Evolutionary conservation across 2,888 invertebrate genomes (phyloP).

Genomic region (Andrena marginata): DNA sequence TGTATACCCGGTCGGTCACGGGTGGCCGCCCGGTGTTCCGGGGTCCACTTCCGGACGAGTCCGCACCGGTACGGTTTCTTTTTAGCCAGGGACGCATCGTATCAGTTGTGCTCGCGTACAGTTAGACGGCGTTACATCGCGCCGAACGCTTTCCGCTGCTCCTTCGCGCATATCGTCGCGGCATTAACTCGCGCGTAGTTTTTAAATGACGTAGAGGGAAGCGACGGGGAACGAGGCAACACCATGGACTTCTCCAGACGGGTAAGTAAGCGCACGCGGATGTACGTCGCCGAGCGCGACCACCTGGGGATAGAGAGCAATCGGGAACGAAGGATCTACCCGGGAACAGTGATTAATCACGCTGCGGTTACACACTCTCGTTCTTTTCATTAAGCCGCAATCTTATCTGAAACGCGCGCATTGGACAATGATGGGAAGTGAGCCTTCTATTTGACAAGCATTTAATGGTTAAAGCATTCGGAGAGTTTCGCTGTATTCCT

Average conservation of each 20-base stretch:
- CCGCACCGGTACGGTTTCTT: conserved; percentile 80
- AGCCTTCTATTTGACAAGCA: too few species aligned
- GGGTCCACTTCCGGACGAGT: conserved; percentile 83
- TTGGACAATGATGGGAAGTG: too few species aligned
- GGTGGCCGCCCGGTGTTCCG: conserved; percentile 83
- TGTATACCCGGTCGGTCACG: conserved; percentile 80
- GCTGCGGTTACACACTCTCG: too few species aligned
- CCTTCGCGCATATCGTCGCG: conserved; percentile 53
- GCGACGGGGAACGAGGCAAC: conserved; percentile 27
- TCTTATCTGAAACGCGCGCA: too few species aligned
- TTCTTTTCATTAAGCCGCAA: too few species aligned
- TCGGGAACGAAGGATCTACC: neutral
- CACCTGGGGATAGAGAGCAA: too few species aligned
- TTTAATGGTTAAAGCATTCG: too few species aligned
- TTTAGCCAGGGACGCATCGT: conserved; percentile 63
- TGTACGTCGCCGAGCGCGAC: neutral
- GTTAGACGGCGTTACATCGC: conserved; percentile 68
- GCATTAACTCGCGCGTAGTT: conserved; percentile 26
- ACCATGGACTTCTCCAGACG: conserved; percentile 68
- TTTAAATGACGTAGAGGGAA: conserved; percentile 52
- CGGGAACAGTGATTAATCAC: conserved; percentile 9
- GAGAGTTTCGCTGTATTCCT: too few species aligned
- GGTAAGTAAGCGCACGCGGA: conserved; percentile 63
- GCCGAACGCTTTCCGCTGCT: conserved; percentile 54
- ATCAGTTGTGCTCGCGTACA: conserved; percentile 71